These are phyloP conservation scores for Mormyrus lacerda DNA, from an alignment of 2,113 vertebrate genomes.

Conservation along the genomic window DNA sequence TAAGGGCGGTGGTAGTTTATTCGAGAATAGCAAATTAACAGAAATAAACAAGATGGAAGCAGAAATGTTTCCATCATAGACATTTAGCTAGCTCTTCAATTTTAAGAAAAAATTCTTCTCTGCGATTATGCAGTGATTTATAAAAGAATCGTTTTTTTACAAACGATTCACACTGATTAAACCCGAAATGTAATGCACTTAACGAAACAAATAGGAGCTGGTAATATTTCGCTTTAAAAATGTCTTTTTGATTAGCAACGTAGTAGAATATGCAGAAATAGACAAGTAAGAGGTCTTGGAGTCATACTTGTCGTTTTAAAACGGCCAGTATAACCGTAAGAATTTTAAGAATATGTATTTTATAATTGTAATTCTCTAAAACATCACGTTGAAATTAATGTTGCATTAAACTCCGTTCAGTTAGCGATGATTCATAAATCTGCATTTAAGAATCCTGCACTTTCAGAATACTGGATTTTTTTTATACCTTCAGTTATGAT, in stretches of 20 bases:
- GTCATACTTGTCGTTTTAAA: background rate
- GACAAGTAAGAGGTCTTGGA: background rate
- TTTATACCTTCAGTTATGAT: background rate
- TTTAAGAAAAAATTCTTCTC: background rate
- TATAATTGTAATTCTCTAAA: background rate
- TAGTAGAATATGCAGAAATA: background rate
- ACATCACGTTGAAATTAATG: background rate
- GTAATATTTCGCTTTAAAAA: background rate
- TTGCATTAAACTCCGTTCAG: background rate
- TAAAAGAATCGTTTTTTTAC: background rate
- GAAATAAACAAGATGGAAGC: constrained; percentile 32
- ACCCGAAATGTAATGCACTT: background rate
- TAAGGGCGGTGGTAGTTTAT: constrained; percentile 7
- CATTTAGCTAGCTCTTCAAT: background rate
- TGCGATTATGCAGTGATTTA: background rate
- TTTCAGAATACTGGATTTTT: background rate
- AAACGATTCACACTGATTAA: background rate
- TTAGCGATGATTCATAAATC: background rate
- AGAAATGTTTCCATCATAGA: background rate
- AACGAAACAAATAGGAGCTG: background rate
- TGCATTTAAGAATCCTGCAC: background rate
- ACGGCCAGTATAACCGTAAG: background rate
- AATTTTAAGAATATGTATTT: background rate
- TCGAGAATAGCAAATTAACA: constrained; percentile 28
- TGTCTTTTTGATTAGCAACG: background rate